phyloP scores from a whole-genome alignment of 2,797 vertebrate species.

The Salmo trutta region DNA sequence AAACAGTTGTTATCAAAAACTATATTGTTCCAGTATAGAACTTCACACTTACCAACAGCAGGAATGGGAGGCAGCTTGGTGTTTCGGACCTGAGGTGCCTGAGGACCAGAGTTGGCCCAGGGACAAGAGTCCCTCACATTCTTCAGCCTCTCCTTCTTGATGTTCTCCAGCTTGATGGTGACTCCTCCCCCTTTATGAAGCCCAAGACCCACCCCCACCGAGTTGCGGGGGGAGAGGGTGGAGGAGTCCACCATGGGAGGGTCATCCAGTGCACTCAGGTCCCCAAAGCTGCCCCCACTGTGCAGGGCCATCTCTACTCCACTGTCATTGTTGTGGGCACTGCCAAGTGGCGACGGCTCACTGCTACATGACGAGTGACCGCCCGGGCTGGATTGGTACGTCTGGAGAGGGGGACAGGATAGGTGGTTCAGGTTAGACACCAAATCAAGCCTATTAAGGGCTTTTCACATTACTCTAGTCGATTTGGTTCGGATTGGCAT shows the following conservation, averaged over 20 bases:
- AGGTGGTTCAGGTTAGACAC: neutral
- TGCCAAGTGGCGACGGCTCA: slow-evolving; percentile 94
- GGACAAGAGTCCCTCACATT: slow-evolving; percentile 91
- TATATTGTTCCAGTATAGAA: neutral
- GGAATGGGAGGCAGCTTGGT: slow-evolving; percentile 95
- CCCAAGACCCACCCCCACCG: slow-evolving; percentile 86
- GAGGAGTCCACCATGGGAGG: slow-evolving; percentile 88
- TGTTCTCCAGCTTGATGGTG: slow-evolving; percentile 91
- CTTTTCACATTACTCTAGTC: neutral
- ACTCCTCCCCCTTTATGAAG: slow-evolving; percentile 84
- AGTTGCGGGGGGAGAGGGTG: slow-evolving; percentile 80
- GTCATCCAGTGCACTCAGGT: slow-evolving; percentile 89
- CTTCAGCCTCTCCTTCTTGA: slow-evolving; percentile 96
- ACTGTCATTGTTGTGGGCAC: slow-evolving; percentile 96
- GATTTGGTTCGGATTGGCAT: neutral
- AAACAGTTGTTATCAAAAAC: neutral
- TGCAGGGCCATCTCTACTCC: slow-evolving; percentile 95
- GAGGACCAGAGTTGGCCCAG: slow-evolving; percentile 81
- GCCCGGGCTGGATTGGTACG: slow-evolving; percentile 97
- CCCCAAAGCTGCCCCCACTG: slow-evolving; percentile 95
- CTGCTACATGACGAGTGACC: slow-evolving; percentile 98
- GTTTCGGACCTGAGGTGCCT: slow-evolving; percentile 68
- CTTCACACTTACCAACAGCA: slow-evolving; percentile 83
- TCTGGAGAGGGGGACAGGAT: slow-evolving; percentile 66
- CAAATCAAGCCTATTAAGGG: neutral